phyloP scores from a whole-genome alignment of 1,140 invertebrate species.

The Cyclina sinensis region DNA sequence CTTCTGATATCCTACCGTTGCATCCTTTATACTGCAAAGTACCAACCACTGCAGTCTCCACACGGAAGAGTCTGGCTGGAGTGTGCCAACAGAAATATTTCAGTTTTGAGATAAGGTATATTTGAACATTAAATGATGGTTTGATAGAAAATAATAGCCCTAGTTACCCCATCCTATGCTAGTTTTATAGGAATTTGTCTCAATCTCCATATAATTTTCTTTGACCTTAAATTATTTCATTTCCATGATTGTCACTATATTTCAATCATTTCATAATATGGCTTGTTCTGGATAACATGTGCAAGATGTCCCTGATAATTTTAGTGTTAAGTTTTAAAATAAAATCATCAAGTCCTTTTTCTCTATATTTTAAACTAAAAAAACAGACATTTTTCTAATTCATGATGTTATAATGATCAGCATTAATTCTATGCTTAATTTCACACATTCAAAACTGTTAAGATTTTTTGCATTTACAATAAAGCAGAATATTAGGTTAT shows the following conservation, averaged over 20 bases:
- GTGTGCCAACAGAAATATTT: conserved; percentile 45
- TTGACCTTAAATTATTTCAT: not conserved
- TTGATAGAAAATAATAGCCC: conserved; percentile 28
- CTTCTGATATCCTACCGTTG: not conserved
- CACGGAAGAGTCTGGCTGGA: not conserved
- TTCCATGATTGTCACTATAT: not conserved
- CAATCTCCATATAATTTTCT: conserved; percentile 26
- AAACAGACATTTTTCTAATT: too few species aligned
- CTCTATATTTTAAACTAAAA: too few species aligned
- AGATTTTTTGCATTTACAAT: not conserved
- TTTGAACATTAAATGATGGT: conserved; percentile 51
- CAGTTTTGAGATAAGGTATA: conserved; percentile 27
- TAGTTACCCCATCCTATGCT: not conserved
- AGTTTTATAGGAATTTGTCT: conserved; percentile 44
- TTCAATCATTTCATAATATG: not conserved
- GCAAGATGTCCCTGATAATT: too few species aligned
- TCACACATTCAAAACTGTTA: not conserved
- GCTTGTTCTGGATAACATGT: conserved; percentile 23
- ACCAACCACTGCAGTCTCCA: not conserved
- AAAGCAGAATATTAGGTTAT: not conserved
- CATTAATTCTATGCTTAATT: conserved; percentile 16
- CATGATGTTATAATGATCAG: not conserved
- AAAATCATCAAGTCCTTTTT: too few species aligned
- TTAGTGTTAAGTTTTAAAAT: too few species aligned
- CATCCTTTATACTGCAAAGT: not conserved